Conservation (phyloP, 2,113 vertebrate genomes). For the Lepus europaeus region DNA sequence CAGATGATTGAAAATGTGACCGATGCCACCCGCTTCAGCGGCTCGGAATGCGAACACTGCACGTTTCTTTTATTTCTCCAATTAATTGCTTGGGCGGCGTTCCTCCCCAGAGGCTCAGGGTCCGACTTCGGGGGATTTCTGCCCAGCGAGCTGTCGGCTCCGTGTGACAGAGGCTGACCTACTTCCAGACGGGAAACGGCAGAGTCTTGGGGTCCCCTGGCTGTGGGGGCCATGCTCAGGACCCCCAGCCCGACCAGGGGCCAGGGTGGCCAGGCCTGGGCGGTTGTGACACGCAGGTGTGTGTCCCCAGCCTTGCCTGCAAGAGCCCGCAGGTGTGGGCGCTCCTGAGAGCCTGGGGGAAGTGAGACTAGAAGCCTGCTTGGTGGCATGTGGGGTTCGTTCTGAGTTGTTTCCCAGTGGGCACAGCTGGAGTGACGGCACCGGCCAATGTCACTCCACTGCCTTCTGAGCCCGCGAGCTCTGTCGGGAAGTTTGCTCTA, state of each 20-base stretch:
- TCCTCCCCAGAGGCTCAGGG: slow-evolving; percentile 44
- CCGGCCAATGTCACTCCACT: background rate
- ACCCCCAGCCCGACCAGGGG: background rate
- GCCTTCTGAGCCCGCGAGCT: background rate
- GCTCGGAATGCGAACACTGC: slow-evolving; percentile 45
- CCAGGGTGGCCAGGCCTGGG: background rate
- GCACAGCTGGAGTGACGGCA: background rate
- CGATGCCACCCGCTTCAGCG: slow-evolving; percentile 7
- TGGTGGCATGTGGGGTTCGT: no score
- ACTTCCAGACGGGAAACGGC: background rate
- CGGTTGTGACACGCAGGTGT: background rate
- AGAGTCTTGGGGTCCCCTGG: no score
- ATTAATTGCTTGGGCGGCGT: slow-evolving; percentile 67
- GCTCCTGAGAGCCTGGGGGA: no score
- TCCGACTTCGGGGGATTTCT: slow-evolving; percentile 45
- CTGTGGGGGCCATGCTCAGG: background rate
- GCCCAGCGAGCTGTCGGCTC: slow-evolving; percentile 20
- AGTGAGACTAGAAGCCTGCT: no score
- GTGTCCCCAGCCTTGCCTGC: no score
- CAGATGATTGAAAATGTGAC: slow-evolving; percentile 50
- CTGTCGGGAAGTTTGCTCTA: background rate
- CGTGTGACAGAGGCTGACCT: background rate
- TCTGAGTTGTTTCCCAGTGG: no score
- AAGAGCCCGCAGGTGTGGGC: no score
- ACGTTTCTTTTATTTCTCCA: slow-evolving; percentile 69